Conservation (phyloP, 2,888 invertebrate species). For the Drosophila recens region DNA sequence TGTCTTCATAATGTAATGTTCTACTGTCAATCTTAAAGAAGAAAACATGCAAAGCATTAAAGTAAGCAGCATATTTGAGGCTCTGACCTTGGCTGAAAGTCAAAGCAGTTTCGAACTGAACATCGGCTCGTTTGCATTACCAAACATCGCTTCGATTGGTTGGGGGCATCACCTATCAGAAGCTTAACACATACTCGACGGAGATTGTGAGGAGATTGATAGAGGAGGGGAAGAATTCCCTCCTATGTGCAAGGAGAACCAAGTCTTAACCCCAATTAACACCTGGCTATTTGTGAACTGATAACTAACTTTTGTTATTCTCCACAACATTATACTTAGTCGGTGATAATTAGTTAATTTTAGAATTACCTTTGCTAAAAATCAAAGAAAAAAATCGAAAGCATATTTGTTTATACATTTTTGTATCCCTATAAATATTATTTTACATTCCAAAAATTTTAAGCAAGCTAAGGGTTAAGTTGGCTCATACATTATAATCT, state of each 20-base stretch:
- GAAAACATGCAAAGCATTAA: too few relatives aligned
- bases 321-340: not conserved
- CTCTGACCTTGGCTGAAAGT: constrained; percentile 71
- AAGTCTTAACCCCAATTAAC: constrained; percentile 8
- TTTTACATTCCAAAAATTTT: not conserved
- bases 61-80: not conserved
- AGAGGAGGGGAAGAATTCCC: not conserved
- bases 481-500: not conserved
- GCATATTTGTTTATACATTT: too few relatives aligned
- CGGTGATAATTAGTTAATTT: not conserved
- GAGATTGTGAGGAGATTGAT: not conserved
- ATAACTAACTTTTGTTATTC: not conserved
- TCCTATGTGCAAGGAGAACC: not conserved
- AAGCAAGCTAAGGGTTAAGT: not conserved
- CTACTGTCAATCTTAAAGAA: too few relatives aligned
- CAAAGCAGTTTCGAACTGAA: constrained; percentile 58
- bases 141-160: constrained; percentile 10
- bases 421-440: too few relatives aligned
- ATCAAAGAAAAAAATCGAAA: too few relatives aligned
- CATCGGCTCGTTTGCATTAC: constrained; percentile 59
- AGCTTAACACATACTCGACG: constrained; percentile 8
- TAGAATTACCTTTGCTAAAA: not conserved
- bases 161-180: constrained; percentile 12
- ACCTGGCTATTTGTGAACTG: not conserved
- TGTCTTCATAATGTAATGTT: too few relatives aligned